Percentiles rank a stretch among this genome's conserved stretches.
Evolutionary conservation across 1,140 invertebrate species (phyloP).

Genomic region (Drosophila rhopaloa): DNA sequence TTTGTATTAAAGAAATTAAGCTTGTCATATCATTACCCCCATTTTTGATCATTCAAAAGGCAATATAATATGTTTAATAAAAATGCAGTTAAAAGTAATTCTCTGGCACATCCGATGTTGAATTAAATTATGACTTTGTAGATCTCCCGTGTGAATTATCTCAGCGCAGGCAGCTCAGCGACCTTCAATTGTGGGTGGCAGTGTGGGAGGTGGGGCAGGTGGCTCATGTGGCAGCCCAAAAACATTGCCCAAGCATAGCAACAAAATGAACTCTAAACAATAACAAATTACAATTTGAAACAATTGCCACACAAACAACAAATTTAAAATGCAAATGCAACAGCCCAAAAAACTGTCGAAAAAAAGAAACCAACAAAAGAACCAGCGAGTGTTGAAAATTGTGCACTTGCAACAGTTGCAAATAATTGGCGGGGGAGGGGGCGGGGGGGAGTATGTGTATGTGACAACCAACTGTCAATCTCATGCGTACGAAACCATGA

Average conservation of each 20-base stretch:
- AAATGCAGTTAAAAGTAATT: constrained; percentile 16
- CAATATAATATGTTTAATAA: not conserved
- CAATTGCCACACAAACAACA: constrained; percentile 68
- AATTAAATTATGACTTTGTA: constrained; percentile 31
- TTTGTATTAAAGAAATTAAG: constrained; percentile 61
- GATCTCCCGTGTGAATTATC: constrained; percentile 67
- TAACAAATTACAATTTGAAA: constrained; percentile 72
- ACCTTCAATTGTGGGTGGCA: constrained; percentile 56
- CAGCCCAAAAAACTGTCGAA: constrained; percentile 57
- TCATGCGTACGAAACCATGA: constrained; percentile 83
- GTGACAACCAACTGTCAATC: constrained; percentile 77
- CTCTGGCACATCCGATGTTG: constrained; percentile 35
- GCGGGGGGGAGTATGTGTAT: constrained; percentile 38
- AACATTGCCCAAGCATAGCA: constrained; percentile 62
- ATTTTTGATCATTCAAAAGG: constrained; percentile 9
- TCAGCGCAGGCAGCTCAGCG: constrained; percentile 41
- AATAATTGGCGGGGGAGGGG: constrained; percentile 16
- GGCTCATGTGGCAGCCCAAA: constrained; percentile 18
- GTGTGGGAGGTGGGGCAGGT: constrained; percentile 3
- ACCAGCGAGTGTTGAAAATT: constrained; percentile 70
- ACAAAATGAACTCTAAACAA: constrained; percentile 71
- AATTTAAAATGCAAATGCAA: constrained; percentile 79
- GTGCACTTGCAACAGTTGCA: constrained; percentile 58
- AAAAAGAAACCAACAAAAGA: constrained; percentile 62
- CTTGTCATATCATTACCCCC: constrained; percentile 9